Conservation (phyloP, 2,113 vertebrate genomes). For the Macquaria ambigua region DNA sequence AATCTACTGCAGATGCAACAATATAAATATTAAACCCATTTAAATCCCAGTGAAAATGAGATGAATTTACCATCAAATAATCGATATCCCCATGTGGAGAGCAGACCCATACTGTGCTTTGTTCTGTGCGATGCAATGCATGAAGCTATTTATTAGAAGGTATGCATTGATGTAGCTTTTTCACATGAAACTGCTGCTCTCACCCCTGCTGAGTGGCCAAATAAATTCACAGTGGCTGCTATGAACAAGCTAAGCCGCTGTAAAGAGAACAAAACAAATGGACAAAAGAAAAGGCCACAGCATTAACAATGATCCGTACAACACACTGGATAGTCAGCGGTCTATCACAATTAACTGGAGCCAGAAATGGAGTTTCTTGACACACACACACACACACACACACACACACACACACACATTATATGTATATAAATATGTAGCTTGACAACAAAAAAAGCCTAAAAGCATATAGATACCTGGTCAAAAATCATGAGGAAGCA, state of each 20-base stretch:
- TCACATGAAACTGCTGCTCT: background rate
- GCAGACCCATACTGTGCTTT: constrained; percentile 1
- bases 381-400: background rate
- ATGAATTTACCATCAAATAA: constrained; percentile 17
- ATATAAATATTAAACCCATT: background rate
- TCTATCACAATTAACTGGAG: background rate
- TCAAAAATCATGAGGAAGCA: too few relatives aligned
- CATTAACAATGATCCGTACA: background rate
- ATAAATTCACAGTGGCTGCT: background rate
- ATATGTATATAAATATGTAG: too few relatives aligned
- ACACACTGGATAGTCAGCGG: background rate
- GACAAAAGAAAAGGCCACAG: constrained; percentile 22
- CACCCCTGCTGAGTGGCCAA: constrained; percentile 1
- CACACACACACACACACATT: background rate
- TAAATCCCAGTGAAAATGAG: background rate
- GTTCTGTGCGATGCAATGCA: background rate
- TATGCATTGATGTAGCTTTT: constrained; percentile 24
- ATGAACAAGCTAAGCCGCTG: background rate
- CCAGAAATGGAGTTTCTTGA: background rate
- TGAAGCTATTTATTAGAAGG: background rate
- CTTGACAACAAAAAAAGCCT: background rate
- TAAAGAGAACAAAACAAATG: background rate
- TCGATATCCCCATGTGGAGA: background rate
- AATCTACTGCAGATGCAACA: background rate
- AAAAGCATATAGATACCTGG: too few relatives aligned